Percentiles rank a stretch among this genome's conserved stretches.
Evolutionary conservation across 2,888 invertebrate genomes (phyloP).

Genomic region (Lydus trimaculatus): DNA sequence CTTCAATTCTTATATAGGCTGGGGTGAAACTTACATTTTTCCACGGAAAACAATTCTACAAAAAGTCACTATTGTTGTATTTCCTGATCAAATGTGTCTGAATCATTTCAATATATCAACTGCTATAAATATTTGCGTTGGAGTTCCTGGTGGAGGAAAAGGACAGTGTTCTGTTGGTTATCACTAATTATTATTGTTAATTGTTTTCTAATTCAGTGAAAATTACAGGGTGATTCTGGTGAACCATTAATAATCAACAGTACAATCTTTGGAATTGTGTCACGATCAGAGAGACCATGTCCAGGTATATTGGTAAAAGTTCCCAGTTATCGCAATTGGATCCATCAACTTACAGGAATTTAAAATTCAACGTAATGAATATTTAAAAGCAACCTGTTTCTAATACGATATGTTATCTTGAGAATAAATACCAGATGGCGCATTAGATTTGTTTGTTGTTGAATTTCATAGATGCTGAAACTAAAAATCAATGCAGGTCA

Average conservation of each 20-base stretch:
- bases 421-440: neutral
- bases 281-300: conserved; percentile 13
- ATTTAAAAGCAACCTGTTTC: neutral
- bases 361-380: neutral
- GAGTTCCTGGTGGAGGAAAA: conserved; percentile 4
- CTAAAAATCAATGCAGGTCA: conserved; percentile 5
- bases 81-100: conserved; percentile 3
- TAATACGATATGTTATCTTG: neutral
- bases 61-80: neutral
- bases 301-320: conserved; percentile 13
- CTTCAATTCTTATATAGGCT: conserved; percentile 5
- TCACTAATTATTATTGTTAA: neutral
- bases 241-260: neutral
- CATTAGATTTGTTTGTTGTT: neutral
- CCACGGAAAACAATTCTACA: conserved; percentile 14
- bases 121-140: conserved; percentile 10
- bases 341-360: neutral
- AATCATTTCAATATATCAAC: neutral
- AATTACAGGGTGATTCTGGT: conserved; percentile 9
- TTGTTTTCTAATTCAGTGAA: neutral
- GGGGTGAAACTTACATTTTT: no score
- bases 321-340: conserved; percentile 6
- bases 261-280: conserved; percentile 12
- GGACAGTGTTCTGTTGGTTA: conserved; percentile 17
- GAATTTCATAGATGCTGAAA: neutral